Evolutionary conservation across 1,140 invertebrate species (phyloP).

Genomic region (Acromyrmex echinatior): DNA sequence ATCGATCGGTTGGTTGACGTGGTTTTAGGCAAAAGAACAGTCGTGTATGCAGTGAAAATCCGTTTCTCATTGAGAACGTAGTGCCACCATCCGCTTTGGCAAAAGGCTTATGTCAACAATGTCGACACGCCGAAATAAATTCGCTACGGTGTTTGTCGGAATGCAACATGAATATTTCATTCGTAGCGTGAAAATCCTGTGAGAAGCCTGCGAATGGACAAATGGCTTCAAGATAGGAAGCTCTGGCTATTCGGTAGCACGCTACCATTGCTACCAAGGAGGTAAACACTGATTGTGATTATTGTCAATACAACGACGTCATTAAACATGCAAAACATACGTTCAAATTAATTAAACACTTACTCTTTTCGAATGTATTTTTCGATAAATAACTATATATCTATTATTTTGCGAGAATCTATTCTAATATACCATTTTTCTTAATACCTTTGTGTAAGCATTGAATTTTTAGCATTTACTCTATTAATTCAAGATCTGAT

Average conservation of each 20-base stretch:
- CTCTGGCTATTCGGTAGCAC: slow-evolving; percentile 95
- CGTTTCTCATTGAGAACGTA: not conserved
- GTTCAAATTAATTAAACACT: not conserved
- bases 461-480: not conserved
- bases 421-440: not conserved
- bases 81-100: not conserved
- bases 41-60: not conserved
- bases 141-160: not conserved
- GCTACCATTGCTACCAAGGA: slow-evolving; percentile 92
- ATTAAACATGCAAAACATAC: not conserved
- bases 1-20: slow-evolving; percentile 47
- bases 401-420: not conserved
- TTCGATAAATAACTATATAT: not conserved
- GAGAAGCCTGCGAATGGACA: slow-evolving; percentile 90
- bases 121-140: slow-evolving; percentile 37
- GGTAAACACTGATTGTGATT: slow-evolving; percentile 85
- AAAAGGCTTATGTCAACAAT: slow-evolving; percentile 58
- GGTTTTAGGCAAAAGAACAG: slow-evolving; percentile 46
- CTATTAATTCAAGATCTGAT: not conserved
- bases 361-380: not conserved
- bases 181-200: slow-evolving; percentile 48
- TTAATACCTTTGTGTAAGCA: not conserved
- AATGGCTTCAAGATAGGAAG: slow-evolving; percentile 95
- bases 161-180: slow-evolving; percentile 43
- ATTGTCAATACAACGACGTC: not conserved